Evolutionary conservation across 2,888 invertebrate genomes (phyloP).

Genomic region (Calameuta filiformis): DNA sequence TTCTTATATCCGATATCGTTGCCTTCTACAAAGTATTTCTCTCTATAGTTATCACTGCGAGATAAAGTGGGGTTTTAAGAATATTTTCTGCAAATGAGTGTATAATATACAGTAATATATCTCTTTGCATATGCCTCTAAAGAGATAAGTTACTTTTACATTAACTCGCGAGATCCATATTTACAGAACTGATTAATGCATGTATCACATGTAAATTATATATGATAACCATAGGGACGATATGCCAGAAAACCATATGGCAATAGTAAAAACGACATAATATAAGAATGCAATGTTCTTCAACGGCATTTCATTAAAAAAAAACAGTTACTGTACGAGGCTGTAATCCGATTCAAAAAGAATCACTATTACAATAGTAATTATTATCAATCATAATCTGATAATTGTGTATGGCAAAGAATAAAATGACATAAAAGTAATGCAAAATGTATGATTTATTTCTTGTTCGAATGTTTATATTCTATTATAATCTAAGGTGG

Average conservation of each 20-base stretch:
- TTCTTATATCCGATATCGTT: neutral
- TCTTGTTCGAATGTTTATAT: neutral
- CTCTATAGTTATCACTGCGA: neutral
- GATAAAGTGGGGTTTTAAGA: neutral
- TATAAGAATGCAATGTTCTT: neutral
- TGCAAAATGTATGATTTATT: neutral
- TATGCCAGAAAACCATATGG: neutral
- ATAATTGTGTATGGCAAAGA: neutral
- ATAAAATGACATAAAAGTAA: neutral
- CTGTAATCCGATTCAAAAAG: neutral
- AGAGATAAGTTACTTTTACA: neutral
- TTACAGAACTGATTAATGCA: neutral
- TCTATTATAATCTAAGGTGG: neutral
- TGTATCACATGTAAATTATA: neutral
- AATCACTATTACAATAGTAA: neutral
- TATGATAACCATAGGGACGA: neutral
- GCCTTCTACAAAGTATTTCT: neutral
- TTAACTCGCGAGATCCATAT: neutral
- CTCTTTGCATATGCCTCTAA: neutral
- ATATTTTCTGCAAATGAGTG: neutral
- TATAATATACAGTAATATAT: neutral
- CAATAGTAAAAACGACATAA: neutral
- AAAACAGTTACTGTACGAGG: neutral
- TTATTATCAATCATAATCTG: neutral
- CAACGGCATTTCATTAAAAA: neutral